Evolutionary conservation across 2,888 invertebrate genomes (phyloP), one percentile per base, ranked within the genome.

Genomic region (Tenthredo notha): DNA sequence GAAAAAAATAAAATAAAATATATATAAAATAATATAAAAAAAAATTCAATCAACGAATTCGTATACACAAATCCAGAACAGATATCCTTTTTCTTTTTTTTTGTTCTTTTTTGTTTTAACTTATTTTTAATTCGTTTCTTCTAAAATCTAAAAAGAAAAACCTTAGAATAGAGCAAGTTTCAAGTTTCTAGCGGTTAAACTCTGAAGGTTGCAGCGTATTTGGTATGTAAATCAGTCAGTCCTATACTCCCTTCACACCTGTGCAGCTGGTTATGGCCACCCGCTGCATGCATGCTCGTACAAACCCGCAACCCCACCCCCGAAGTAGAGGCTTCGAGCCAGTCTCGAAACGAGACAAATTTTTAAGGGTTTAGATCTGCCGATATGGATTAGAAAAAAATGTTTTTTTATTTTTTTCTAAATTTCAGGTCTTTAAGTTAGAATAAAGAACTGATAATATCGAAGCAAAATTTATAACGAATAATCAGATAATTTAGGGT

Each of bases 241-340:
- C 21, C 72, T 29, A 21, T 29, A 21, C 80, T 67, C 83, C 83
- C 83, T 83, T 83, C 70, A 83, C 83, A 83, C 83, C 83, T 83
- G 83, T 83, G 83, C 83, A 70, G 83, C 83, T 83, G 83, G 83
- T 83, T 83, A 70, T 70, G 83, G 67, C 83, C 83, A 83, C 83
- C 83, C 83, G 83, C 83, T 50, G 83, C 83, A 83, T 80, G 61
- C 80, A 7, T 80, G 83, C 67, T 83, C 80, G 61, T 77, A 65
- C 65, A 43, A 58, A 43, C 21, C 80, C 2, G 33, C 33, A 54
- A 65, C 82, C 65, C 83, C 83, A 67, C 83, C 80, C 80, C 61
- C 83, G 18, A 25, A 83, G 83, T 61, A 33, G 29, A 43, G 83
- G 50, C 67, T 33, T 29, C 7, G 47, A 83, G 25, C 50, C 12